Evolutionary conservation across 2,888 invertebrate species (phyloP), one percentile per base, ranked within the genome.

Genomic region (Sesia bembeciformis): DNA sequence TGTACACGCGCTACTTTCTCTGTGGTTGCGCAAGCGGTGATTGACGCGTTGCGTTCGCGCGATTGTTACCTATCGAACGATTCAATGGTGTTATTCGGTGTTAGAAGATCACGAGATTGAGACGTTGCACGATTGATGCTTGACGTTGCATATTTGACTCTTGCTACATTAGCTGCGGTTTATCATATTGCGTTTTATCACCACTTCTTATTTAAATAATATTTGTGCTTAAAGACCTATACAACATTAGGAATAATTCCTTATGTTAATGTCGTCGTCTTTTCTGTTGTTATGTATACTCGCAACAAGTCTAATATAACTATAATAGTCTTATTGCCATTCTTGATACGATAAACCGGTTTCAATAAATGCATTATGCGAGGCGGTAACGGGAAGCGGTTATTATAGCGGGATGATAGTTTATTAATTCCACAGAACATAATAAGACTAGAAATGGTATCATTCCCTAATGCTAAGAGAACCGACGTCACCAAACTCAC

Each of bases 91-190:
- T 72, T 76, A 80, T 82, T 78, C 74, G 74, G 75, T 76, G 69
- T 71, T 74, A 70, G 73, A 78, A 81, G 81, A 81, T 83, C 81
- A 76, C 72, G 66, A 72, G 80, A 83, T 83, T 76, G 75, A 82
- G 76, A 73, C 68, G 74, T 81, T 75, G 65, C 58, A 76, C 76
- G 78, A 77, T 74, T 71, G 68, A 70, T 67, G 68, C 62, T 76
- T 72, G 70, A 74, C 77, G n/a, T n/a, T n/a, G n/a, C n/a, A 72
- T 71, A 72, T 72, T 73, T 67, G 68, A 62, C 58, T 67, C 61
- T 62, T 61, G 60, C 64, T 64, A 62, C 58, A 58, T 58, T 58
- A 41, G 51, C 52, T 54, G 51, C 23, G 49, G 49, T 49, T n/a
- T 49, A 49, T 49, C 8, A 6, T 3, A 49, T 8, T 1, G 23